A percentile compares a stretch with the other conserved stretches of the same genome.
phyloP scores from a whole-genome alignment of 2,113 vertebrate genomes.

The Ciconia maguari region DNA sequence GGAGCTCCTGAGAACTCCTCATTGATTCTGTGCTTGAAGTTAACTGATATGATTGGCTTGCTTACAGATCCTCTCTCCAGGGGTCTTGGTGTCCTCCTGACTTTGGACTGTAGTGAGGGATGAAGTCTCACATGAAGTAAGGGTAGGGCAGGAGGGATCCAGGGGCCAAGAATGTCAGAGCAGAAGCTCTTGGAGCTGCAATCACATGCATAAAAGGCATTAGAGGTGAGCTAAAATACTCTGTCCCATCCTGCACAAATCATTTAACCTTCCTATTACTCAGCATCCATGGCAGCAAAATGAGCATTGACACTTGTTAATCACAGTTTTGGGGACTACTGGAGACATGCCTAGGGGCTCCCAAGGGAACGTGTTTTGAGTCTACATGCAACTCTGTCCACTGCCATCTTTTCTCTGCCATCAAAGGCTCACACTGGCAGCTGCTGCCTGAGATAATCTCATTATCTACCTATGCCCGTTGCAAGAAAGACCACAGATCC shows the following conservation, averaged over 20 bases:
- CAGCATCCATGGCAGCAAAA: not conserved
- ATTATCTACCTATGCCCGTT: not conserved
- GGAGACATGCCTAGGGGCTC: not conserved
- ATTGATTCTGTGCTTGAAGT: not conserved
- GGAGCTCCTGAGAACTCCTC: not conserved
- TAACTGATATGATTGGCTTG: not conserved
- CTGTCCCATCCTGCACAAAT: not conserved
- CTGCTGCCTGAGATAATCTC: not conserved
- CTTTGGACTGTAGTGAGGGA: not conserved
- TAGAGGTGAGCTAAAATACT: not conserved
- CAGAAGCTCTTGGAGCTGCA: not conserved
- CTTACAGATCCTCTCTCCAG: not conserved
- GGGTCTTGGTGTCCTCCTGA: not conserved
- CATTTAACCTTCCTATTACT: not conserved
- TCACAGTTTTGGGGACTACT: not conserved
- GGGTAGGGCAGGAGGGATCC: not conserved
- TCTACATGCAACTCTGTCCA: fast-evolving
- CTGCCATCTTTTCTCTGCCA: not conserved
- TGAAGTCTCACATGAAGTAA: not conserved
- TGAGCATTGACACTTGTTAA: not conserved
- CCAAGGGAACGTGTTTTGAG: not conserved
- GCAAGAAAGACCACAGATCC: not conserved
- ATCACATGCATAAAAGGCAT: not conserved
- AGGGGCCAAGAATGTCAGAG: not conserved
- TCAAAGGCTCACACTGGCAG: not conserved